These are phyloP conservation scores for Hololepta plana DNA, from an alignment of 2,888 invertebrate genomes.

Conservation along the genomic window DNA sequence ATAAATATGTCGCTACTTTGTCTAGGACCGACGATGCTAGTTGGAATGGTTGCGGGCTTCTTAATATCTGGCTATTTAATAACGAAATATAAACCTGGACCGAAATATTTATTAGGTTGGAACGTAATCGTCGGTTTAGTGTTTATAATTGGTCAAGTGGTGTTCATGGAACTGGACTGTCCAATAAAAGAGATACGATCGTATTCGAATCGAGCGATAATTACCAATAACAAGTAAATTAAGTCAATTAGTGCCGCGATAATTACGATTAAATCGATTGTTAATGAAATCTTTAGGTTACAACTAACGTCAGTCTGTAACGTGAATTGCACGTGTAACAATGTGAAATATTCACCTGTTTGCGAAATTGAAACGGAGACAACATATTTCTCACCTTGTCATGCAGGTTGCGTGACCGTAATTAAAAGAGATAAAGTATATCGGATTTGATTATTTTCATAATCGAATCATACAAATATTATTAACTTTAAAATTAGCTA, in stretches of 20 bases:
- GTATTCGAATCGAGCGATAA: constrained; percentile 8
- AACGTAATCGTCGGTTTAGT: constrained; percentile 38
- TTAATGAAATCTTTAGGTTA: constrained; percentile 21
- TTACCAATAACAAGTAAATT: constrained; percentile 5
- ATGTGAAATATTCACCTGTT: constrained; percentile 42
- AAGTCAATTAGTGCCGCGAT: not conserved
- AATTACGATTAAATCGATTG: not conserved
- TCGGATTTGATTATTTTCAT: no score
- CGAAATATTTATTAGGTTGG: constrained; percentile 39
- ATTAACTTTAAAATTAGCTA: constrained; percentile 6
- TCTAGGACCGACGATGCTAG: constrained; percentile 33
- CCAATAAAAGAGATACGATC: constrained; percentile 19
- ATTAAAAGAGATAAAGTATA: no score
- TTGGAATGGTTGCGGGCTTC: constrained; percentile 41
- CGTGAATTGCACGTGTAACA: constrained; percentile 36
- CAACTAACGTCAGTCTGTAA: constrained; percentile 37
- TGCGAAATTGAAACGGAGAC: constrained; percentile 35
- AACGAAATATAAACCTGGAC: constrained; percentile 38
- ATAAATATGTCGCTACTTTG: no score
- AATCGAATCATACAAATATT: constrained; percentile 1
- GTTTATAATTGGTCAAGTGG: constrained; percentile 33
- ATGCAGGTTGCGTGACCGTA: constrained; percentile 41
- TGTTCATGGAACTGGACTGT: constrained; percentile 38
- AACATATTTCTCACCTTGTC: constrained; percentile 54
- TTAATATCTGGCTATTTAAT: constrained; percentile 38